Conservation (phyloP, 2,797 vertebrate genomes). For the Vespertilio murinus region DNA sequence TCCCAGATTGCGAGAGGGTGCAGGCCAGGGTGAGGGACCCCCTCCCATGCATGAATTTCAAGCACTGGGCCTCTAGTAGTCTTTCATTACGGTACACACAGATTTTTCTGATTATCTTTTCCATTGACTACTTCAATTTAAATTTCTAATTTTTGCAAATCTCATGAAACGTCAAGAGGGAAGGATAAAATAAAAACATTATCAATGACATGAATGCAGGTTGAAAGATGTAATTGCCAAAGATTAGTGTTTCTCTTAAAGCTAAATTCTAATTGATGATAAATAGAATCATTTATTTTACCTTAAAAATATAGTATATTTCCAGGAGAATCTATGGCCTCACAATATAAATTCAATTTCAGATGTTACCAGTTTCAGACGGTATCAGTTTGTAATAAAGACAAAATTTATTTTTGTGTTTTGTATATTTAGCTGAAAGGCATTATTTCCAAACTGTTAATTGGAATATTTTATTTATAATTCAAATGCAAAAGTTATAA, state of each 20-base stretch:
- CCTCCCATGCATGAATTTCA: too few relatives aligned
- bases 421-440: neutral
- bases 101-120: neutral
- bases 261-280: neutral
- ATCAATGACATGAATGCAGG: neutral
- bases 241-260: neutral
- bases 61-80: too few relatives aligned
- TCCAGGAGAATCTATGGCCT: neutral
- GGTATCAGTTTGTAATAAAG: neutral
- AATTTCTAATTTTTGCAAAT: neutral
- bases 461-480: neutral
- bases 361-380: neutral
- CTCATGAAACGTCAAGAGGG: neutral
- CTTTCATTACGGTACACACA: neutral
- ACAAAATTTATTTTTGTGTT: neutral
- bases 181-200: neutral
- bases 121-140: neutral
- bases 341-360: neutral
- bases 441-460: constrained; percentile 17
- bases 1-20: too few relatives aligned
- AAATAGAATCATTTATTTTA: neutral
- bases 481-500: constrained; percentile 42
- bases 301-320: neutral
- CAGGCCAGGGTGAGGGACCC: too few relatives aligned
- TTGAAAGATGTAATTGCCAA: neutral